phyloP scores from a whole-genome alignment of 2,113 vertebrate genomes.

The Oncorhynchus clarkii region DNA sequence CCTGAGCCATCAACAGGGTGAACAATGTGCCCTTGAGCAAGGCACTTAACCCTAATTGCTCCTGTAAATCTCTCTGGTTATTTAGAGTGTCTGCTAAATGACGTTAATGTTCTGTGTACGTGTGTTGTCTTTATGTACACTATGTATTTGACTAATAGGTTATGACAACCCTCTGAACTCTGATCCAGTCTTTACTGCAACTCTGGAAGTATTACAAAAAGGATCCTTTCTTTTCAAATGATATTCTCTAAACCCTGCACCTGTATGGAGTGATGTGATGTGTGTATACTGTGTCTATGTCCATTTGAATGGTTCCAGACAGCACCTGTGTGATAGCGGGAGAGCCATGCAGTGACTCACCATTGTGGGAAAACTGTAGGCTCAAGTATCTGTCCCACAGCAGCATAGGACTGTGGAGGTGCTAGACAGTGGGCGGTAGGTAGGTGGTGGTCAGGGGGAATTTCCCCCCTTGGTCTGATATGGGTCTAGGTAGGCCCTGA shows the following conservation, averaged over 20 bases:
- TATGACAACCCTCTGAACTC: too few relatives aligned
- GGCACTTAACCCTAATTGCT: too few relatives aligned
- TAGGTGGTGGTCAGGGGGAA: neutral
- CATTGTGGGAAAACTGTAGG: constrained; percentile 2
- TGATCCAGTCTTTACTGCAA: too few relatives aligned
- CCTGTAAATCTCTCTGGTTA: too few relatives aligned
- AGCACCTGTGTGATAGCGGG: neutral
- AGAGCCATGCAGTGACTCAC: constrained; percentile 14
- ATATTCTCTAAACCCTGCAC: neutral
- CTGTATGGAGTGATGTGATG: neutral
- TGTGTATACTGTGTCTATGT: neutral
- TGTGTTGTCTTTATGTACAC: too few relatives aligned
- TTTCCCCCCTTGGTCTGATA: neutral
- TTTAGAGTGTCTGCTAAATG: too few relatives aligned
- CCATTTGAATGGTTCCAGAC: neutral
- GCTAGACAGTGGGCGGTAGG: neutral
- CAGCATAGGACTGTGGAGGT: neutral
- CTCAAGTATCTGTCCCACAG: neutral
- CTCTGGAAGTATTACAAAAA: neutral
- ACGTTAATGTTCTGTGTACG: too few relatives aligned
- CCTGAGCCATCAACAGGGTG: too few relatives aligned
- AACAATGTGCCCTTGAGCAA: too few relatives aligned
- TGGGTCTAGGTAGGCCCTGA: neutral
- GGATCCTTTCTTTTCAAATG: neutral
- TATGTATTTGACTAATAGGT: too few relatives aligned